Percentiles rank a stretch among this genome's conserved stretches.
phyloP scores from a whole-genome alignment of 2,888 invertebrate species.

The Zaprionus lineosus region DNA sequence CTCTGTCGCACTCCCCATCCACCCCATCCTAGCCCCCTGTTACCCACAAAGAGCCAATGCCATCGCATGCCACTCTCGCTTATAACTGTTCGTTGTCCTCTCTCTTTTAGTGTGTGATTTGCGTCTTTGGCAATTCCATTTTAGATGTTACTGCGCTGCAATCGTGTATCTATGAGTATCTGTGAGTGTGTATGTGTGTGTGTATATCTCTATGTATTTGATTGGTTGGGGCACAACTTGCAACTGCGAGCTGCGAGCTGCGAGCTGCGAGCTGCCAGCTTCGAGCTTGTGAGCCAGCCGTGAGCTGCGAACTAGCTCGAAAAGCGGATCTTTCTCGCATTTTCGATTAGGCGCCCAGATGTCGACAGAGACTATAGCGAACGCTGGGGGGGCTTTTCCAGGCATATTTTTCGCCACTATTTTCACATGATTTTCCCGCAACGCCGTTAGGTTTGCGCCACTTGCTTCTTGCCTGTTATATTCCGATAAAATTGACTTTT shows the following conservation, averaged over 20 bases:
- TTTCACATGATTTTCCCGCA: slow-evolving; percentile 44
- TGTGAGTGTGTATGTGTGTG: slow-evolving; percentile 2
- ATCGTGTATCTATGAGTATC: too few species aligned
- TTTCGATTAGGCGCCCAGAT: slow-evolving; percentile 77
- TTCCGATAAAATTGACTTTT: slow-evolving; percentile 80
- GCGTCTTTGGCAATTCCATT: slow-evolving; percentile 1
- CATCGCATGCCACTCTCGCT: slow-evolving; percentile 23
- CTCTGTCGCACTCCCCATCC: not conserved
- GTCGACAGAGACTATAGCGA: not conserved
- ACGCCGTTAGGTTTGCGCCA: slow-evolving; percentile 14
- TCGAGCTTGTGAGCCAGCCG: not conserved
- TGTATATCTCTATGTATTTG: slow-evolving; percentile 20
- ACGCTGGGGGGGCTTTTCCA: slow-evolving; percentile 46
- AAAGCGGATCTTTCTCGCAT: slow-evolving; percentile 82
- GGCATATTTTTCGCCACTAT: slow-evolving; percentile 20
- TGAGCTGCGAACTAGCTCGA: slow-evolving; percentile 70
- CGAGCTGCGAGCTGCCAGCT: slow-evolving; percentile 27
- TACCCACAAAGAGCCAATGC: slow-evolving; percentile 27
- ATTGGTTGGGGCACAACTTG: slow-evolving; percentile 24
- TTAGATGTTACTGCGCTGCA: not conserved
- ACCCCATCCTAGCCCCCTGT: slow-evolving; percentile 2
- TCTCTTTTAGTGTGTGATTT: slow-evolving; percentile 1
- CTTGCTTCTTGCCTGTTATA: slow-evolving; percentile 75
- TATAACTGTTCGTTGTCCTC: slow-evolving; percentile 4
- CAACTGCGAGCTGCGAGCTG: slow-evolving; percentile 16